Evolutionary conservation across 1,140 invertebrate species (phyloP), one percentile per base, ranked within the genome.

Genomic region (Zophobas atratus): DNA sequence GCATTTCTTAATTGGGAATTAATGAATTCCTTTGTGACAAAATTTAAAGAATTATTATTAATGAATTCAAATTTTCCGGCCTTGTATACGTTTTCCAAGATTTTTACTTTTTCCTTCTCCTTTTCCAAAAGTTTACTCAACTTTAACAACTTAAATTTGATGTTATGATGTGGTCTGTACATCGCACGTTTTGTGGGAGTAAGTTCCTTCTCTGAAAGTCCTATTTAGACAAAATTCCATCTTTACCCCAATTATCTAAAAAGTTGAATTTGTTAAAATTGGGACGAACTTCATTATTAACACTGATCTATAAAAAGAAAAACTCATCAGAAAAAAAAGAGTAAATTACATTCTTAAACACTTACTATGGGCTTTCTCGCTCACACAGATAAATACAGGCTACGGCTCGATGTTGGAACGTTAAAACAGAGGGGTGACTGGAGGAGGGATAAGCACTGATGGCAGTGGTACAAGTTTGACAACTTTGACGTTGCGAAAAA

Each of bases 1-100:
- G 67, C 55, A 76, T 76, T 70, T 53, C 75, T 33, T 38, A 76
- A 63, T 38, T 76, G 75, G 38, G n/a, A 70, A 49, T 76, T 76
- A 20, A 76, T 51, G 51, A 76, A 51, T 51, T 51, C n/a, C n/a
- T 4, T 51, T 6, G 49, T 51, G 6, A 51, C 49, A 51, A 51
- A 4, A 51, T 51, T 70, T 38, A 70, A 70, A 70, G 4, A 8
- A 33, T 63, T 20, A 33, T 63, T 20, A 8, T 63, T 43, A 63
- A 63, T 63, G 39, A 43, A 38, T 4, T 56, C 55, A 56, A 56
- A 56, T 33, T 39, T 63, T 39, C 39, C 39, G 57, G 35, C n/a
- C 6, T 63, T 43, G n/a, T 39, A 43, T 38, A 43, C 0, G 6
- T 63, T 43, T 63, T 63, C 2, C 39, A 63, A 63, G 35, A 39